phyloP scores from a whole-genome alignment of 2,797 vertebrate genomes.

The Coracias cyanogaster region DNA sequence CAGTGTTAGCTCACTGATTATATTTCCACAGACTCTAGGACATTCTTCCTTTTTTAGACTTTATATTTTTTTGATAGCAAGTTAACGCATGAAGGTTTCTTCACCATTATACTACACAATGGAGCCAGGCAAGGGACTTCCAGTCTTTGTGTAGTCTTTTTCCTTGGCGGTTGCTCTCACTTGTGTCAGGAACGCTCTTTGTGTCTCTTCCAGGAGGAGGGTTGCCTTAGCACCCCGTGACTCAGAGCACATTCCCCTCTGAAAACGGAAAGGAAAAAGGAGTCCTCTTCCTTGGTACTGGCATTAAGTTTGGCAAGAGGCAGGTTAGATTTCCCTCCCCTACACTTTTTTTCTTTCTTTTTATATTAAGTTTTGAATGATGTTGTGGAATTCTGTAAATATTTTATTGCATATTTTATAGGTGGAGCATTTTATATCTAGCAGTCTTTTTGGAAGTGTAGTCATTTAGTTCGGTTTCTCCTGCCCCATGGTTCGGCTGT shows the following conservation, averaged over 20 bases:
- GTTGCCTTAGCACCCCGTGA: not conserved
- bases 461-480: constrained; percentile 51
- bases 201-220: not conserved
- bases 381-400: constrained; percentile 68
- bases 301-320: not conserved
- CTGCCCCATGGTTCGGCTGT: constrained; percentile 61
- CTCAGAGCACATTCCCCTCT: constrained; percentile 27
- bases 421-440: constrained; percentile 60
- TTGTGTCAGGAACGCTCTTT: not conserved
- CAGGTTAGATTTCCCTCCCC: not conserved
- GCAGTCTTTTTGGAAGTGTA: constrained; percentile 39
- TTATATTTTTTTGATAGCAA: not conserved
- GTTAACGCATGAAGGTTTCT: not conserved
- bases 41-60: not conserved
- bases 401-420: constrained; percentile 72
- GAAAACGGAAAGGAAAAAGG: constrained; percentile 40
- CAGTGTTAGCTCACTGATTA: constrained; percentile 26
- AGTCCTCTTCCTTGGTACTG: constrained; percentile 15
- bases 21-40: not conserved
- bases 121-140: constrained; percentile 41
- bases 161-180: not conserved
- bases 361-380: constrained; percentile 47
- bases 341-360: not conserved
- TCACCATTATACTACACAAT: not conserved
- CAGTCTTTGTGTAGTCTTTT: constrained; percentile 3